Conservation (phyloP, 2,888 invertebrate genomes). For the Lacanobia oleracea region DNA sequence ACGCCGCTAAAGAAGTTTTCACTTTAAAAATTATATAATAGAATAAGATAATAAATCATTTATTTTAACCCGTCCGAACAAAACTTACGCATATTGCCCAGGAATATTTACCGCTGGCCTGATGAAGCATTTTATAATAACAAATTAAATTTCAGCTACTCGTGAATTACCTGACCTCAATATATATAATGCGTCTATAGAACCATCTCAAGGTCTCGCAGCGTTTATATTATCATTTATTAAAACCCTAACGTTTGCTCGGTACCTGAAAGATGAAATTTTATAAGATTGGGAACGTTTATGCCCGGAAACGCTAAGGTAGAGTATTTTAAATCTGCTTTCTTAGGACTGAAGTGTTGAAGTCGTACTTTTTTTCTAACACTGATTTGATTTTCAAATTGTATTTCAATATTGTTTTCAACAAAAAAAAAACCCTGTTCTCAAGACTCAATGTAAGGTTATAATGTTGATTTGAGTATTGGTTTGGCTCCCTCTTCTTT, state of each 20-base stretch:
- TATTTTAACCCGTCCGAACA: not conserved
- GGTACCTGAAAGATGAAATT: conserved; percentile 58
- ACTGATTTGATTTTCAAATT: not conserved
- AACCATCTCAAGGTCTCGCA: conserved; percentile 52
- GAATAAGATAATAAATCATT: not conserved
- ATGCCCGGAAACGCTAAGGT: conserved; percentile 30
- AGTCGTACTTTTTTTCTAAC: conserved; percentile 3
- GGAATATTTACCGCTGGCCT: not conserved
- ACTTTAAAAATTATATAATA: too few species aligned
- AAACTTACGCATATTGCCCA: not conserved
- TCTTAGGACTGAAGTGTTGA: conserved; percentile 1
- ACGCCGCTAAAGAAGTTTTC: too few species aligned
- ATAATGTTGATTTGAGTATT: too few species aligned
- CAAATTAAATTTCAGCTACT: conserved; percentile 51
- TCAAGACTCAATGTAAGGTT: too few species aligned
- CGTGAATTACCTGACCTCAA: conserved; percentile 48
- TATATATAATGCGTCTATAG: conserved; percentile 29
- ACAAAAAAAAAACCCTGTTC: too few species aligned
- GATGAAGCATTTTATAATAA: conserved; percentile 44
- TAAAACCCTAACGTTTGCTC: conserved; percentile 56
- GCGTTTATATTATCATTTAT: conserved; percentile 66
- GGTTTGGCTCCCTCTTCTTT: too few species aligned
- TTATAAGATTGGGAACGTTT: conserved; percentile 56
- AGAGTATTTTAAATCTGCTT: conserved; percentile 32
- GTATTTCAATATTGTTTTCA: too few species aligned